Evolutionary conservation across 2,113 vertebrate genomes (phyloP), one percentile per base, ranked within the genome.

Genomic region (Tenebrosternarchus preto): DNA sequence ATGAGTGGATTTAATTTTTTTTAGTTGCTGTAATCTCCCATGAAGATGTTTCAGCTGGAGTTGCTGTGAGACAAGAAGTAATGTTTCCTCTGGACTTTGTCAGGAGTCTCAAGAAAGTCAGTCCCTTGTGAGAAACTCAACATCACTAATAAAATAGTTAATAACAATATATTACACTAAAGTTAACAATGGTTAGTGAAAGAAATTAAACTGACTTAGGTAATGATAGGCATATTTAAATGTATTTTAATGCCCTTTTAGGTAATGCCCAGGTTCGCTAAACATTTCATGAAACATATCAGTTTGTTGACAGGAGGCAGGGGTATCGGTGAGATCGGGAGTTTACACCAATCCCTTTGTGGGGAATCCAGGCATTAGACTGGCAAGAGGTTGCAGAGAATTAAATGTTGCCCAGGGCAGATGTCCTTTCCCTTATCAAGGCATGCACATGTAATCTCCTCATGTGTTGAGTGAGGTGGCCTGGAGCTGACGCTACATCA

Each of bases 221-320:
- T 25, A 29, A 19, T 50, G 81, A 82, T 73, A 66, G 74, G 39
- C 46, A 67, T 75, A 50, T 50, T 50, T 25, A 59, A 36, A 73
- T 59, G 68, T 25, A n/a, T n/a, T n/a, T n/a, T n/a, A n/a, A n/a
- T n/a, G n/a, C n/a, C n/a, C n/a, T n/a, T n/a, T n/a, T n/a, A n/a
- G n/a, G n/a, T n/a, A 73, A 78, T 78, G 60, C 70, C 27, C 64
- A 46, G 27, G 66, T 74, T 64, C 61, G 64, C 59, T 29, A 73
- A 46, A 33, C 12, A 55, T 78, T 66, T n/a, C 6, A n/a, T n/a
- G n/a, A n/a, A n/a, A n/a, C n/a, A n/a, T 63, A 43, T 53, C 16
- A 0, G 31, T 56, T 73, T 55, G 55, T 68, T 76, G 43, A 50
- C 11, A 12, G 43, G 43, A 46, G 3, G 43, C 5, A 19, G 19